These are phyloP conservation scores for Aleiodes sp. DNA, from an alignment of 1,140 invertebrate genomes.

Conservation along the genomic window DNA sequence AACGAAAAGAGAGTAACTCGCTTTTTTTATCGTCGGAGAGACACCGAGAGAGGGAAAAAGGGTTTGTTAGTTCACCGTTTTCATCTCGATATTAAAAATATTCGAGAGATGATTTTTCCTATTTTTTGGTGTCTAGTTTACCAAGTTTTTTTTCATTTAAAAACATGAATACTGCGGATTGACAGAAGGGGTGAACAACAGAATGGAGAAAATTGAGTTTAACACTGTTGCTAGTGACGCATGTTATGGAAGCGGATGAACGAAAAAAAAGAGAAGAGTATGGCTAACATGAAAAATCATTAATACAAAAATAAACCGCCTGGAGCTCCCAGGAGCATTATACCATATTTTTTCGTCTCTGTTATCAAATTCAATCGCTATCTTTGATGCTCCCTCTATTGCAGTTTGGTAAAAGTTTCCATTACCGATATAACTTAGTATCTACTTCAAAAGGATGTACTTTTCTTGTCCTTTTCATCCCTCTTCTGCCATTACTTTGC, in stretches of 20 bases:
- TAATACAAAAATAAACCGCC: not conserved
- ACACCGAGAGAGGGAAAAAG: too few species aligned
- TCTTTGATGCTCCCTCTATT: not conserved
- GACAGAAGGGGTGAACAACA: not conserved
- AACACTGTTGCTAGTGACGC: not conserved
- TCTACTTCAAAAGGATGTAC: not conserved
- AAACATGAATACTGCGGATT: not conserved
- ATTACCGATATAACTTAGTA: too few species aligned
- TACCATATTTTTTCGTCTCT: not conserved
- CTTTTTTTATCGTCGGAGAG: not conserved
- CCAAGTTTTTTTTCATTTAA: not conserved
- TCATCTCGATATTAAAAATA: not conserved
- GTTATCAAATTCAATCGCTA: not conserved
- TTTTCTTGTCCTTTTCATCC: not conserved
- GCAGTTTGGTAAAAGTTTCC: not conserved
- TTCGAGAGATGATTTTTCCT: not conserved
- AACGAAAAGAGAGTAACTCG: not conserved
- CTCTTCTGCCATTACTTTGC: not conserved
- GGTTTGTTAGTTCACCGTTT: not conserved
- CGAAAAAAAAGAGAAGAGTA: too few species aligned
- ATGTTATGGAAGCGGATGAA: conserved; percentile 5
- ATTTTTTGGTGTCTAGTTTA: not conserved
- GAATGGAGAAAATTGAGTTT: conserved; percentile 10
- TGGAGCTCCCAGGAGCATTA: not conserved
- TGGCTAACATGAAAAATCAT: conserved; percentile 12